These are phyloP conservation scores for Enteromius viviparus DNA, from an alignment of 2,797 vertebrate genomes.

Conservation along the genomic window DNA sequence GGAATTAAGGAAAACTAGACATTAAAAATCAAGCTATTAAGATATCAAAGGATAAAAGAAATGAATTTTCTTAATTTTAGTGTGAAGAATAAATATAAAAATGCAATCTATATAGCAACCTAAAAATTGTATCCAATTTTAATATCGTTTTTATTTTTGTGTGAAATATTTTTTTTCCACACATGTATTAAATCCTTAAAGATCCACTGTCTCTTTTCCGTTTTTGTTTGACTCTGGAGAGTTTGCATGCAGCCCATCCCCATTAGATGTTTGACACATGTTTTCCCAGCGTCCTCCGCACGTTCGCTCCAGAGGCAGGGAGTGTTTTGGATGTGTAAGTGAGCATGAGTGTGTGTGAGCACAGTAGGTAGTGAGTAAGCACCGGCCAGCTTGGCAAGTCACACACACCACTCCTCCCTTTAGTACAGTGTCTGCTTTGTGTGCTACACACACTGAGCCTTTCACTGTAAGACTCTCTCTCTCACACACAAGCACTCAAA, in stretches of 20 bases:
- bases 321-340: slow-evolving; percentile 60
- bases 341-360: slow-evolving; percentile 31
- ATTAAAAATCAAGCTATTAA: background rate
- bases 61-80: background rate
- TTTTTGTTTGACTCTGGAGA: background rate
- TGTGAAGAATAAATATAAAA: background rate
- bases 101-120: background rate
- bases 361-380: slow-evolving; percentile 45
- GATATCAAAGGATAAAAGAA: background rate
- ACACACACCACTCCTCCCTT: slow-evolving; percentile 65
- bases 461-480: slow-evolving; percentile 37
- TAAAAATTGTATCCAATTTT: background rate
- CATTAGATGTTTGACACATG: slow-evolving; percentile 9
- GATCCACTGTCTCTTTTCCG: background rate
- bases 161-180: background rate
- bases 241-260: background rate
- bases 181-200: background rate
- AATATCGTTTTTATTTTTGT: background rate
- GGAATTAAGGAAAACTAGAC: background rate
- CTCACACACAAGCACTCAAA: slow-evolving; percentile 16
- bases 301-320: slow-evolving; percentile 24
- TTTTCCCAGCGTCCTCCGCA: background rate
- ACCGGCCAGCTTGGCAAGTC: slow-evolving; percentile 67
- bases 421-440: slow-evolving; percentile 79
- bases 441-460: slow-evolving; percentile 72